A percentile compares a stretch with the other conserved stretches of the same genome.
phyloP scores from a whole-genome alignment of 2,888 invertebrate species.

The Dicycla oo region DNA sequence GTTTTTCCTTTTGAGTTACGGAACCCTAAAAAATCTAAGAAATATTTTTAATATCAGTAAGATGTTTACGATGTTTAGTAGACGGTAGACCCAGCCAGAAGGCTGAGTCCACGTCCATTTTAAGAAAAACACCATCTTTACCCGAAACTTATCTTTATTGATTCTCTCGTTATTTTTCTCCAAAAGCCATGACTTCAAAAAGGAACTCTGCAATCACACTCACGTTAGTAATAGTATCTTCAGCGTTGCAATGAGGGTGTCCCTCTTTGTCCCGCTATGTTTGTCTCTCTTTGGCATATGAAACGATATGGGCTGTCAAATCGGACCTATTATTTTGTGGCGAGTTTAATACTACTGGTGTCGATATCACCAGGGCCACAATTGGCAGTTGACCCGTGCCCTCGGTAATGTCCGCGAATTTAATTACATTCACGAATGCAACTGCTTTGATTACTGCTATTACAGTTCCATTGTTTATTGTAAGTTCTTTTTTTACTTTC shows the following conservation, averaged over 20 bases:
- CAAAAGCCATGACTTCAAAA: not conserved
- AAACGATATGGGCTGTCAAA: no score
- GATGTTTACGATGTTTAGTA: no score
- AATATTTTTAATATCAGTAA: no score
- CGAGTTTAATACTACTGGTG: conserved; percentile 3
- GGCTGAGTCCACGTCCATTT: no score
- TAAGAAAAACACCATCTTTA: not conserved
- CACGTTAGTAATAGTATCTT: not conserved
- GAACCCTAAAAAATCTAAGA: no score
- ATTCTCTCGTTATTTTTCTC: not conserved
- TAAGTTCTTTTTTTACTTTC: not conserved
- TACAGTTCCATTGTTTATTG: conserved; percentile 13
- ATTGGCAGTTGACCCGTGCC: conserved; percentile 50
- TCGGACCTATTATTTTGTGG: no score
- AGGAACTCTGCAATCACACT: not conserved
- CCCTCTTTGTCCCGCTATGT: no score
- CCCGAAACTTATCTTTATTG: not conserved
- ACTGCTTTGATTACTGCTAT: conserved; percentile 22
- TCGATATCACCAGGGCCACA: conserved; percentile 21
- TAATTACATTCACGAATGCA: conserved; percentile 26
- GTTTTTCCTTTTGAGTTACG: no score
- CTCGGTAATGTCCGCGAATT: conserved; percentile 24
- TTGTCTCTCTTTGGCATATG: no score
- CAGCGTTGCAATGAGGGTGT: no score
- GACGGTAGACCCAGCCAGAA: no score